Conservation (phyloP, 2,797 vertebrate species). For the Darevskia mixta region DNA sequence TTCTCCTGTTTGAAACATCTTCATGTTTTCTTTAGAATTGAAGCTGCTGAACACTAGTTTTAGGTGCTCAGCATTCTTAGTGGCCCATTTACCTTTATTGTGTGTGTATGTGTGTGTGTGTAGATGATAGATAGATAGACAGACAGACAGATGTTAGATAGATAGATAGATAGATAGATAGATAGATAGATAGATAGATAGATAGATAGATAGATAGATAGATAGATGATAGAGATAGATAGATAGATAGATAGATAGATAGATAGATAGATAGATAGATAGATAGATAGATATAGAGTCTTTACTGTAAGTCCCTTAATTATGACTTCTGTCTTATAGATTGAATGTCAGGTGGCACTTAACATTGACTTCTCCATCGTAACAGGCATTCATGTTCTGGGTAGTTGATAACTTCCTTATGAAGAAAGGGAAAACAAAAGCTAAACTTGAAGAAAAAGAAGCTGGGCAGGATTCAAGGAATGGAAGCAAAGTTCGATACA, state of each 20-base stretch:
- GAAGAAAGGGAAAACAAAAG: slow-evolving; percentile 99
- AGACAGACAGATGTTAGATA: too few species aligned
- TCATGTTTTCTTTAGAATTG: background rate
- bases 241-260: too few species aligned
- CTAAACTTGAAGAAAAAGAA: slow-evolving; percentile 94
- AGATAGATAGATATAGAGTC: too few species aligned
- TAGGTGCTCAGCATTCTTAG: background rate
- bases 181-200: too few species aligned
- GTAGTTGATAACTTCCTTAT: slow-evolving; percentile 99
- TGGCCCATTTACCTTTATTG: background rate
- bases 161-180: too few species aligned
- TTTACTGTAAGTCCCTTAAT: slow-evolving; percentile 12
- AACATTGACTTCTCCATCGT: slow-evolving; percentile 5
- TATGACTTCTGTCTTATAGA: background rate
- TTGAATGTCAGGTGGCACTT: background rate
- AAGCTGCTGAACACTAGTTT: background rate
- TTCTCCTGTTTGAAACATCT: background rate
- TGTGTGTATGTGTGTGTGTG: background rate
- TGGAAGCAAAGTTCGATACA: slow-evolving; percentile 94
- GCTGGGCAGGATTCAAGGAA: slow-evolving; percentile 88
- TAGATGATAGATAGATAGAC: too few species aligned
- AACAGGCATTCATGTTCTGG: slow-evolving; percentile 98
- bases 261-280: too few species aligned
- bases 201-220: too few species aligned
- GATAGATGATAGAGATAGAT: too few species aligned